Percentiles rank a stretch among this genome's conserved stretches.
Evolutionary conservation across 2,888 invertebrate species (phyloP).

Genomic region (Drosophila anomalipes): DNA sequence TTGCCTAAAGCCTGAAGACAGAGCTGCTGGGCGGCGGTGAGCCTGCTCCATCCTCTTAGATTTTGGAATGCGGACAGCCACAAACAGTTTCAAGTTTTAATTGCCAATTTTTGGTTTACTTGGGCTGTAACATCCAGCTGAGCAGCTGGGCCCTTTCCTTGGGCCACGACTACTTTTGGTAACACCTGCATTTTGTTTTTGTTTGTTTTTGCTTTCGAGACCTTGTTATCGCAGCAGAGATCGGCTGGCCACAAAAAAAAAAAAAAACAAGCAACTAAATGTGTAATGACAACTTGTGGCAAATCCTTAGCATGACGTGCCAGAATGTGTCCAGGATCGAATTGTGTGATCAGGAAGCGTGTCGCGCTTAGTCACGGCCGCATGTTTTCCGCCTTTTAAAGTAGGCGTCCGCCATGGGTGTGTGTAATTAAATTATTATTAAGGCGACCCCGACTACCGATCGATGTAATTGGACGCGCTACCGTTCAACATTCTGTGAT

Average conservation of each 20-base stretch:
- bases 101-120: slow-evolving; percentile 42
- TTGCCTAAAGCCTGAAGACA: slow-evolving; percentile 2
- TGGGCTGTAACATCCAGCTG: neutral
- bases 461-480: slow-evolving; percentile 76
- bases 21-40: neutral
- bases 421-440: slow-evolving; percentile 81
- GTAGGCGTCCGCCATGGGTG: slow-evolving; percentile 74
- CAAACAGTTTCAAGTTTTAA: slow-evolving; percentile 40
- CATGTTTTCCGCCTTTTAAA: slow-evolving; percentile 79
- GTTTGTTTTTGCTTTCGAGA: slow-evolving; percentile 40
- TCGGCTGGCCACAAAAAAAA: slow-evolving; percentile 17
- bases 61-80: neutral
- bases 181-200: slow-evolving; percentile 48
- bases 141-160: slow-evolving; percentile 23
- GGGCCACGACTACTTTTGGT: slow-evolving; percentile 3
- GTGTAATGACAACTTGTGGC: slow-evolving; percentile 74
- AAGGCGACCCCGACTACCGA: slow-evolving; percentile 54
- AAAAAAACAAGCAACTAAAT: slow-evolving; percentile 49
- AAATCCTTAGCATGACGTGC: slow-evolving; percentile 72
- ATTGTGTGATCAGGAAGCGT: slow-evolving; percentile 50
- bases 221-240: slow-evolving; percentile 60
- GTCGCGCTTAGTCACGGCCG: slow-evolving; percentile 71
- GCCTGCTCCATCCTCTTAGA: neutral
- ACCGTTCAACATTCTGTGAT: slow-evolving; percentile 66
- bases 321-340: slow-evolving; percentile 67